Percentiles rank a stretch among this genome's conserved stretches.
Conservation (phyloP, 2,888 invertebrate genomes). For the Nemoura dubitans region DNA sequence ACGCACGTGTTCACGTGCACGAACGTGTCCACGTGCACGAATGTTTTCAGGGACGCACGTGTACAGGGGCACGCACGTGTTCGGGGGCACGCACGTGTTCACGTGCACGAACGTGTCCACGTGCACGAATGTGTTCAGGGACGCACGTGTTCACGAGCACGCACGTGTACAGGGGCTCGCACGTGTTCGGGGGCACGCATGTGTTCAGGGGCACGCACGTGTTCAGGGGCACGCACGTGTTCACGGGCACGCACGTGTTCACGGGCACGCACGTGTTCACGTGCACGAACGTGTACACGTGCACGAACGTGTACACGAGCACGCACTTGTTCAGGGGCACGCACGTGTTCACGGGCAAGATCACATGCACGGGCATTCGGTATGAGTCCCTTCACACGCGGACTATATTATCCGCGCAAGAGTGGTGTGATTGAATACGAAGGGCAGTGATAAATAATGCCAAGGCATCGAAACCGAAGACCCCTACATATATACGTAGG, state of each 20-base stretch:
- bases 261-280: too few relatives aligned
- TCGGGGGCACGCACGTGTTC: not conserved
- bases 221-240: not conserved
- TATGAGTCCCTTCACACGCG: conserved; percentile 4
- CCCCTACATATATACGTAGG: not conserved
- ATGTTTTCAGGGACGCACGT: not conserved
- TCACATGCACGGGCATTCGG: not conserved
- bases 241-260: too few relatives aligned
- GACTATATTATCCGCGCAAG: not conserved
- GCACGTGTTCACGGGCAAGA: too few relatives aligned
- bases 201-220: not conserved
- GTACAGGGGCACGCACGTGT: not conserved
- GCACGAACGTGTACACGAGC: too few relatives aligned
- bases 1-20: not conserved
- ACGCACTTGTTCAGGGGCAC: too few relatives aligned
- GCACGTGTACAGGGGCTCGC: too few relatives aligned
- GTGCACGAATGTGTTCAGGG: not conserved
- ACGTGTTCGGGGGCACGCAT: not conserved
- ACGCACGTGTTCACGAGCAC: not conserved
- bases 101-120: not conserved
- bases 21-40: not conserved
- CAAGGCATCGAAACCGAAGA: conserved; percentile 31
- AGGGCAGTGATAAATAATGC: conserved; percentile 35
- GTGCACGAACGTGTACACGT: too few relatives aligned
- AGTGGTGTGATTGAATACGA: conserved; percentile 31